A percentile compares a stretch with the other conserved stretches of the same genome.
These are phyloP conservation scores for Narcine bancroftii DNA, from an alignment of 2,113 vertebrate species.

Conservation along the genomic window DNA sequence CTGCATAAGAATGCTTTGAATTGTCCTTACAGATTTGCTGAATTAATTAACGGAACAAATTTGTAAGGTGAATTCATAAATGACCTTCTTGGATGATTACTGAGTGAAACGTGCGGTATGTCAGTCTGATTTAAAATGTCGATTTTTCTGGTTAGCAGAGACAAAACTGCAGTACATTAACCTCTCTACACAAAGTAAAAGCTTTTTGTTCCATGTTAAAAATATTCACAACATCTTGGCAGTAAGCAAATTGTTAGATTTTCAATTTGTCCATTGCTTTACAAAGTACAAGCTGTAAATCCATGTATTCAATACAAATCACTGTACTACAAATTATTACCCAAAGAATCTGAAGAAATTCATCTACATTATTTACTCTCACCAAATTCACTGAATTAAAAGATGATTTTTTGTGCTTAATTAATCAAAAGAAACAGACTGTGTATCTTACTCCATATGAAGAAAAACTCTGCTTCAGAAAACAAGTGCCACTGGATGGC, in stretches of 20 bases:
- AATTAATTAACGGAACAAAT: not conserved
- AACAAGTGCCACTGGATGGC: not conserved
- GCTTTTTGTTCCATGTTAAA: not conserved
- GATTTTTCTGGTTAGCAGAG: constrained; percentile 12
- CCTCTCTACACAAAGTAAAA: not conserved
- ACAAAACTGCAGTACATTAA: not conserved
- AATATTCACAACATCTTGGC: not conserved
- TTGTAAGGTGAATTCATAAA: not conserved
- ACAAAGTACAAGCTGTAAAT: not conserved
- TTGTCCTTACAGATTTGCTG: not conserved
- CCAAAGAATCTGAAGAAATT: not conserved
- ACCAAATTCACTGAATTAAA: not conserved
- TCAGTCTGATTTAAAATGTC: not conserved
- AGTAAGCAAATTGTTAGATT: not conserved
- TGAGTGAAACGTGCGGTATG: not conserved
- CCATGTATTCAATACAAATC: not conserved
- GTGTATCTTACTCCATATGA: not conserved
- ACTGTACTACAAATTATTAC: no score
- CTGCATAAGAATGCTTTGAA: not conserved
- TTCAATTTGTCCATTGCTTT: not conserved
- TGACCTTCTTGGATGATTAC: not conserved
- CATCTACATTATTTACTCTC: not conserved
- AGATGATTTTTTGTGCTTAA: not conserved
- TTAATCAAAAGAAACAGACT: not conserved
- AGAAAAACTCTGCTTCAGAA: not conserved